Percentiles rank a stretch among this genome's conserved stretches.
phyloP scores from a whole-genome alignment of 30 jellyfish, hydroid and myxozoan genomes.

The Catostylus mosaicus region DNA sequence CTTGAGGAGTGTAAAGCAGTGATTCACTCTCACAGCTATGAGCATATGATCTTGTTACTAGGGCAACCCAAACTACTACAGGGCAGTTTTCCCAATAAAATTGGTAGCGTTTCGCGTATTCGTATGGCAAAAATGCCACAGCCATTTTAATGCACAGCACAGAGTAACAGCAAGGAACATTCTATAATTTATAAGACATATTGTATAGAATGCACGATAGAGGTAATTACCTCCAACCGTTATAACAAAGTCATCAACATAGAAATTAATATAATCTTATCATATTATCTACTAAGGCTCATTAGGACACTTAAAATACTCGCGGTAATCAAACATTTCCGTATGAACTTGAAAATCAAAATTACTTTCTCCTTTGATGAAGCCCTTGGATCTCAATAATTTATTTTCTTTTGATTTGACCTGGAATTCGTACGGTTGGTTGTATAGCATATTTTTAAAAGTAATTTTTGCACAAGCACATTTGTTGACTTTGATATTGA shows the following conservation, averaged over 20 bases:
- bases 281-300: neutral
- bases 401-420: constrained; percentile 30
- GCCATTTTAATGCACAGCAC: neutral
- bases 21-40: too few species aligned
- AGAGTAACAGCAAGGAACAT: neutral
- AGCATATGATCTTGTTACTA: too few species aligned
- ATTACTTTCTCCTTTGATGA: constrained; percentile 19
- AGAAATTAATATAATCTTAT: neutral
- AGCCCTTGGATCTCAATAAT: constrained; percentile 12
- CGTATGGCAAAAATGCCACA: neutral
- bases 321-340: constrained; percentile 6
- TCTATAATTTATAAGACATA: neutral
- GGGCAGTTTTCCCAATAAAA: too few species aligned
- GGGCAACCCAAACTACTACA: too few species aligned
- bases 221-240: neutral
- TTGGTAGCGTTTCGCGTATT: neutral
- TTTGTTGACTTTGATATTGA: constrained; percentile 24
- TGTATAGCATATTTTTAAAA: constrained; percentile 12
- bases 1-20: too few species aligned
- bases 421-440: neutral
- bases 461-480: constrained; percentile 39
- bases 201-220: too few species aligned
- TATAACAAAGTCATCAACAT: neutral
- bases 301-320: constrained; percentile 31
- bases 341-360: constrained; percentile 25